Evolutionary conservation across 2,113 vertebrate genomes (phyloP), one percentile per base, ranked within the genome.

Genomic region (Pteronura brasiliensis): DNA sequence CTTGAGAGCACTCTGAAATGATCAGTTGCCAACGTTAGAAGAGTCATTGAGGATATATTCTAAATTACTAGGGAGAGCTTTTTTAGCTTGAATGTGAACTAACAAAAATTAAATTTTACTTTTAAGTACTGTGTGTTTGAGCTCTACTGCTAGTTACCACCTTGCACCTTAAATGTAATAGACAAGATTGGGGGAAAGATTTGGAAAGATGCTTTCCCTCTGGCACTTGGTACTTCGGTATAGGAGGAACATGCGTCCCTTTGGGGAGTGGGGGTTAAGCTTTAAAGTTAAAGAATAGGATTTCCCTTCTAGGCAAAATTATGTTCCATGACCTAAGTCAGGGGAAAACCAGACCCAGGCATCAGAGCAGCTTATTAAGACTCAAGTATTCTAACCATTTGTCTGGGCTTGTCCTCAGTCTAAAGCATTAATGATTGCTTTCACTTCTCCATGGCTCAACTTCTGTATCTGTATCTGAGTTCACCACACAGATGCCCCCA

Each of bases 261-360:
- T 83, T 55, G 6, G 29, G 31, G 67, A 15, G 11, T 0, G 3
- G 47, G 7, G 20, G 10, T 49, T 67, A 72, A 79, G 81, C 21
- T 92, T 91, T 90, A 36, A 47, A 61, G 71, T 85, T 65, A 95
- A 96, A 95, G 71, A 87, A 89, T 2, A 69, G 23, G 42, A 76
- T 87, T 86, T 92, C 15, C 92, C 57, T 96, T 89, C 42, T 59
- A 49, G 63, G 44, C 4, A 42, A 61, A 96, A 94, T 61, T 72
- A 34, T 42, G 57, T 76, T 29, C 76, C 67, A 61, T 96, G 95
- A 94, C n/a, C 74, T 97, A 81, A 95, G 57, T 89, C 86, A 97
- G 97, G 88, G 85, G 89, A 92, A 98, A 98, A 67, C 95, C 97
- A 94, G 93, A 88, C 44, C 17, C 39, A 71, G 44, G n/a, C 27